Evolutionary conservation across 2,797 vertebrate species (phyloP).

Genomic region (Gallinago stenura): DNA sequence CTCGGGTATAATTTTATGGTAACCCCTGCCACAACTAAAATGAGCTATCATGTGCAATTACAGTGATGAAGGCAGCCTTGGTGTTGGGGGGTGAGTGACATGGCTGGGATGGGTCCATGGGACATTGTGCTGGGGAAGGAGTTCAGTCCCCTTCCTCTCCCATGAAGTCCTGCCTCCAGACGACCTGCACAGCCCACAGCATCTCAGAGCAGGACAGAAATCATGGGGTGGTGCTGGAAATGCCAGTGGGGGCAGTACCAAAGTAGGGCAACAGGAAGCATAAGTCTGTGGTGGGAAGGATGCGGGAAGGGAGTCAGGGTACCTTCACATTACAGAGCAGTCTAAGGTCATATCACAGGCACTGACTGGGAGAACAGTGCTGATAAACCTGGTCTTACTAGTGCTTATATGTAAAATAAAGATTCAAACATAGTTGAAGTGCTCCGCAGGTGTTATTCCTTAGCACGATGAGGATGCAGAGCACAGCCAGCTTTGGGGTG

Average conservation of each 20-base stretch:
- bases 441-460: background rate
- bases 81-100: background rate
- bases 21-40: background rate
- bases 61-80: background rate
- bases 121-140: background rate
- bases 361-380: background rate
- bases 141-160: background rate
- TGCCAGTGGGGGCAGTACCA: no score
- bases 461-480: background rate
- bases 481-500: background rate
- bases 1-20: accelerated
- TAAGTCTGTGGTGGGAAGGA: background rate
- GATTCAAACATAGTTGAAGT: background rate
- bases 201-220: background rate
- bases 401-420: background rate
- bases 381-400: background rate
- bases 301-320: background rate
- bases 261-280: background rate
- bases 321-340: background rate
- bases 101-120: background rate
- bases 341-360: background rate
- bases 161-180: background rate
- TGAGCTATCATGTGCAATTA: background rate
- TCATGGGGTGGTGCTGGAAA: background rate
- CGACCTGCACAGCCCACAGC: background rate